Percentiles rank a stretch among this genome's conserved stretches.
phyloP scores from a whole-genome alignment of 2,113 vertebrate genomes.

The Amphiprion percula region DNA sequence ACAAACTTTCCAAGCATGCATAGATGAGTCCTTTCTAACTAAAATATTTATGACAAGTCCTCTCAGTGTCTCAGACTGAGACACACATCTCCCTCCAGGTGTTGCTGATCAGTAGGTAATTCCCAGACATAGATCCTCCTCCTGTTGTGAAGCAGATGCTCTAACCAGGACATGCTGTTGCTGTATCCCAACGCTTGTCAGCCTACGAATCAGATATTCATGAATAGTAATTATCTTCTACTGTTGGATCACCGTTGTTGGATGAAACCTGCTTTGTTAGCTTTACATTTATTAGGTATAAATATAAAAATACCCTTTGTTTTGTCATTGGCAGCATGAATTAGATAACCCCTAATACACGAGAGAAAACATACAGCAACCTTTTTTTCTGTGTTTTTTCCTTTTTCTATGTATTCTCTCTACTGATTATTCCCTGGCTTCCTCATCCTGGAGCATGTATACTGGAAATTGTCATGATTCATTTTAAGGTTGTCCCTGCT shows the following conservation, averaged over 20 bases:
- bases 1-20: background rate
- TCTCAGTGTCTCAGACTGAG: constrained; percentile 38
- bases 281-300: background rate
- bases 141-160: constrained; percentile 78
- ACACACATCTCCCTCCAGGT: constrained; percentile 66
- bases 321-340: background rate
- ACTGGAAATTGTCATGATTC: constrained; percentile 49
- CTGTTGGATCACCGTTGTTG: constrained; percentile 14
- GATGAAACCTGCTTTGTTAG: constrained; percentile 10
- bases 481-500: constrained; percentile 53
- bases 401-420: background rate
- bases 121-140: constrained; percentile 75
- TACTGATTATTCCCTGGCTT: constrained; percentile 25
- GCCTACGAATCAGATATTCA: constrained; percentile 69
- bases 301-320: no score
- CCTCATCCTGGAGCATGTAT: constrained; percentile 41
- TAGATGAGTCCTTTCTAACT: background rate
- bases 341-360: background rate
- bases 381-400: background rate
- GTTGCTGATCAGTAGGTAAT: constrained; percentile 75
- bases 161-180: constrained; percentile 59
- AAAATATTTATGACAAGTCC: constrained; percentile 42
- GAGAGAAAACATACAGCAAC: background rate
- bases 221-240: constrained; percentile 57
- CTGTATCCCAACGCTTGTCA: constrained; percentile 62